Percentiles rank a stretch among this genome's conserved stretches.
phyloP scores from a whole-genome alignment of 2,888 invertebrate species.

The Dusona sp. region DNA sequence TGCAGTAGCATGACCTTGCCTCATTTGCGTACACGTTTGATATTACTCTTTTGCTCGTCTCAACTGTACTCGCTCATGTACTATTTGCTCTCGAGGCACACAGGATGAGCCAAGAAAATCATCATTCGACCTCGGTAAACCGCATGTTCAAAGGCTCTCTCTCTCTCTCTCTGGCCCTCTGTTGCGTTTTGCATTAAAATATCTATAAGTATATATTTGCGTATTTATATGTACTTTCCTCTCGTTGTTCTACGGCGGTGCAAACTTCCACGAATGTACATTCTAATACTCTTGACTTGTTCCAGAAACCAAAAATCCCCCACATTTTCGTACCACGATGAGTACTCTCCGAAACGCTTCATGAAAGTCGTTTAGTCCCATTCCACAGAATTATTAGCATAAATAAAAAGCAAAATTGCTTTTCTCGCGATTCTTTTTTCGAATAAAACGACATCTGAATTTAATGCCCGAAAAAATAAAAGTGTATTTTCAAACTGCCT shows the following conservation, averaged over 20 bases:
- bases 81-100: constrained; percentile 24
- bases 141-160: constrained; percentile 48
- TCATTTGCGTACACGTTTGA: constrained; percentile 26
- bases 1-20: constrained; percentile 22
- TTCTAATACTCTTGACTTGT: neutral
- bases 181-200: too few species aligned
- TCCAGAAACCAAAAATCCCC: neutral
- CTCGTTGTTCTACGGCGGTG: neutral
- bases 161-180: neutral
- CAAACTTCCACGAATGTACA: neutral
- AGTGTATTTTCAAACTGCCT: neutral
- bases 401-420: neutral
- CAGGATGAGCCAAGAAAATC: constrained; percentile 51
- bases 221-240: neutral
- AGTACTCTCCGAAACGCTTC: too few species aligned
- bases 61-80: constrained; percentile 16
- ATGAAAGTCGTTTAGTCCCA: neutral
- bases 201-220: neutral
- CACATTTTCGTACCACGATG: neutral
- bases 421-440: neutral
- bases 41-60: constrained; percentile 15
- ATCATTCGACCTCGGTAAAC: constrained; percentile 43
- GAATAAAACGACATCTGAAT: too few species aligned
- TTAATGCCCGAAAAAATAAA: too few species aligned
- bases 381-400: neutral